Evolutionary conservation across 2,888 invertebrate species (phyloP), one percentile per base, ranked within the genome.

Genomic region (Tinea trinotella): DNA sequence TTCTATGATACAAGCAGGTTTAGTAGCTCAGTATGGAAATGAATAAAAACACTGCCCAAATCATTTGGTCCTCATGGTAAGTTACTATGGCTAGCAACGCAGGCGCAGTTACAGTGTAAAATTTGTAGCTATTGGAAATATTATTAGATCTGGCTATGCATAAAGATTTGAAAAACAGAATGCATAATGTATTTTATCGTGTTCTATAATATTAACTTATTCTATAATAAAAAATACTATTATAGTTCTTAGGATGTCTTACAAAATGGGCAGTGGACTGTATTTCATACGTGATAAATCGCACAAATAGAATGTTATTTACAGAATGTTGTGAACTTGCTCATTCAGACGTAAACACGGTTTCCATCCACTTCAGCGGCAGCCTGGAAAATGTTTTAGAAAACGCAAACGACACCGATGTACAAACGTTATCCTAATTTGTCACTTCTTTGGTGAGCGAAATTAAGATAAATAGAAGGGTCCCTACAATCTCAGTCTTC

Each of bases 381-480:
- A 22, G 24, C 9, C 22, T 50, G 50, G 50, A 50, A 50, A 24
- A 50, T 24, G 22, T 50, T 50, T n/a, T 20, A 50, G 2, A 18
- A 50, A 24, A 50, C 24, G n/a, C 24, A 5, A 6, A 13, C 20
- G 50, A 12, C 50, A 50, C 24, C 50, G 24, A 24, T 50, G 24
- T 13, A 50, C 22, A 22, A 50, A 50, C 24, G 67, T 74, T 72
- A 76, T 74, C 65, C 71, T 66, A 71, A 76, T 76, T 77, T 78
- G 78, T 76, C 77, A 77, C 70, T 73, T 74, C 74, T 78, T 70
- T 68, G 62, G 68, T 65, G 71, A 74, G 73, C 71, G 68, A 81
- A 80, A 82, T 82, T 78, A 81, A 80, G 78, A 82, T 80, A 80
- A 79, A 81, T 78, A 81, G 76, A 77, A 76, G 71, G 78, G 74